Evolutionary conservation across 2,113 vertebrate species (phyloP), one percentile per base, ranked within the genome.

Genomic region (Suricata suricatta): DNA sequence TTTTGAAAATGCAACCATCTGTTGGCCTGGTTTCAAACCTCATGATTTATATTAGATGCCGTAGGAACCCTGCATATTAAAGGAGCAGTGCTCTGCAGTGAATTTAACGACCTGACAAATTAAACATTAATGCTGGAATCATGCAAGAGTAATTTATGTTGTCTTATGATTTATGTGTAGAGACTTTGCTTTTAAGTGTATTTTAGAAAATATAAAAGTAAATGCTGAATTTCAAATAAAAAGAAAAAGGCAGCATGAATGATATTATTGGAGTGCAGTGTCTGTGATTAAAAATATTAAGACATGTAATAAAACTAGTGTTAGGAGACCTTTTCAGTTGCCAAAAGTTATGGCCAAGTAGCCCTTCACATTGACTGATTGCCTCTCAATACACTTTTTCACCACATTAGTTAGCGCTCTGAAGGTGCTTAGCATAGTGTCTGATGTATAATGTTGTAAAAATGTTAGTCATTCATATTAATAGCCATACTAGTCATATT

Each of bases 1-100:
- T 95, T 89, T 81, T 97, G 98, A 98, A 97, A 98, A 98, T 97
- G 63, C 89, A 96, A 76, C 38, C 72, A 93, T 77, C 71, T 89
- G 17, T 85, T 97, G 69, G 4, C 25, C 86, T 98, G 60, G 25
- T 96, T 98, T 95, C 76, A 97, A 1, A 69, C 57, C 8, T 35
- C 89, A 64, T 82, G 71, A 38, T 91, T 89, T 74, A 21, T 97
- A 94, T 94, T 64, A 93, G 77, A 38, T 82, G 80, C 95, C 35
- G 66, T 97, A 86, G 72, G 80, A 92, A 89, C 52, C 23, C 81
- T 47, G 0, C 38, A 7, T 94, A 66, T 72, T 96, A 93, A 93
- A 89, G 72, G 93, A 25, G 88, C 74, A 90, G 82, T 96, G 66
- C 23, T 81, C 87, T 94, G 94, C 79, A 83, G 68, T 90, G 89